Evolutionary conservation across 2,888 invertebrate species (phyloP).

Genomic region (Campoplex nolae): DNA sequence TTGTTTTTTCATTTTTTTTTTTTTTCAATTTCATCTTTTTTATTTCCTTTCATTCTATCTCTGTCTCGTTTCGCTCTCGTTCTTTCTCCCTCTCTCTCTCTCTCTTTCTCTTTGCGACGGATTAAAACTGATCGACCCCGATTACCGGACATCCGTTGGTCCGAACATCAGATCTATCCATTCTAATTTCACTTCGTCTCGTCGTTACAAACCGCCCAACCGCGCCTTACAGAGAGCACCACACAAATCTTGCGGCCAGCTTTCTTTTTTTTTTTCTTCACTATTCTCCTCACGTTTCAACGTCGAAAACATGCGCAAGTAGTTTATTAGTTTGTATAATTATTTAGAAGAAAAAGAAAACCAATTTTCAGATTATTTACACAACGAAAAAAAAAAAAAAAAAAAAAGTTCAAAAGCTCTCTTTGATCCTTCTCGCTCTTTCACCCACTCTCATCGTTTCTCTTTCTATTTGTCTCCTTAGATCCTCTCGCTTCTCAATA

Average conservation of each 20-base stretch:
- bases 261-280: constrained; percentile 1
- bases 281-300: not conserved
- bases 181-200: constrained; percentile 42
- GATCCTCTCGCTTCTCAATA: constrained; percentile 9
- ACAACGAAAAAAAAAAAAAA: constrained; percentile 75
- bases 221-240: constrained; percentile 72
- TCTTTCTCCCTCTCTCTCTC: not conserved
- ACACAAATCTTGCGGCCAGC: constrained; percentile 55
- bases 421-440: constrained; percentile 46
- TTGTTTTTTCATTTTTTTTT: not conserved
- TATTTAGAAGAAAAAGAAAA: constrained; percentile 67
- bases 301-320: constrained; percentile 29
- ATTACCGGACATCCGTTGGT: constrained; percentile 60
- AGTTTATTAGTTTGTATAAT: constrained; percentile 68
- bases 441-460: constrained; percentile 16
- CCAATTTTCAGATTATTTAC: constrained; percentile 81
- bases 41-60: not conserved
- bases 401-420: constrained; percentile 56
- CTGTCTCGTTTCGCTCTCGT: constrained; percentile 49
- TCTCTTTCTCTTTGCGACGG: constrained; percentile 49
- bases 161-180: constrained; percentile 52
- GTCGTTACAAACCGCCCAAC: constrained; percentile 46
- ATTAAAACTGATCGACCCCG: constrained; percentile 60
- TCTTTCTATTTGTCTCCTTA: constrained; percentile 35
- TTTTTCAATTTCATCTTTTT: constrained; percentile 26